phyloP scores from a whole-genome alignment of 2,888 invertebrate species.

The Meghimatium bilineatum region DNA sequence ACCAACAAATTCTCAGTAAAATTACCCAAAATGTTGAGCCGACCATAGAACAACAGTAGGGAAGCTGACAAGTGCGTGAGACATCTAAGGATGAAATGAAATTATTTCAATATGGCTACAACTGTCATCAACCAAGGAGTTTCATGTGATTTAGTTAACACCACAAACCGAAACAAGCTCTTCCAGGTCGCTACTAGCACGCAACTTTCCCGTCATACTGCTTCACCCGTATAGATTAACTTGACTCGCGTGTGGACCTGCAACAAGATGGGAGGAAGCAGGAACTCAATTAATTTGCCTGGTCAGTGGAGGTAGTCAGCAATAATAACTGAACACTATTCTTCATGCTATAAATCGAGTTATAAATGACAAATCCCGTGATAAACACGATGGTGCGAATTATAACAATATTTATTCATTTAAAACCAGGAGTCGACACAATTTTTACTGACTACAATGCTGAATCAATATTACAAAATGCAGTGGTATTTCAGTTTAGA shows the following conservation, averaged over 20 bases:
- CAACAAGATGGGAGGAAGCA: background rate
- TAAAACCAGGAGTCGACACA: too few relatives aligned
- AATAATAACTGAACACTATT: constrained; percentile 25
- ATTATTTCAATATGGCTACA: constrained; percentile 29
- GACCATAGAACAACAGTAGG: background rate
- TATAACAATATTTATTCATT: too few relatives aligned
- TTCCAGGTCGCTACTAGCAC: constrained; percentile 16
- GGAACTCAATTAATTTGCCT: constrained; percentile 44
- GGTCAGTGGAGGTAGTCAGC: constrained; percentile 20
- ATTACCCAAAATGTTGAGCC: background rate
- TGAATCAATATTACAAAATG: too few relatives aligned
- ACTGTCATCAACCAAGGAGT: background rate
- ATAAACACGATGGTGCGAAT: too few relatives aligned
- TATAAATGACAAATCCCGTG: too few relatives aligned
- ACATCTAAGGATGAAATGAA: constrained; percentile 20
- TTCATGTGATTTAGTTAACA: constrained; percentile 21
- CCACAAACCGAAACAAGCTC: background rate
- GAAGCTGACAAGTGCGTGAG: background rate
- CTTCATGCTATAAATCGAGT: background rate
- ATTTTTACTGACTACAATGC: too few relatives aligned
- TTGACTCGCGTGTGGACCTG: constrained; percentile 34
- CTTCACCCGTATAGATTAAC: background rate
- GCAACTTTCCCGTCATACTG: constrained; percentile 13
- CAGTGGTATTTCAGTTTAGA: too few relatives aligned
- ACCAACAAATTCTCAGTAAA: background rate